A percentile compares a stretch with the other conserved stretches of the same genome.
Conservation (phyloP, 2,888 invertebrate species). For the Ceraclea dissimilis region DNA sequence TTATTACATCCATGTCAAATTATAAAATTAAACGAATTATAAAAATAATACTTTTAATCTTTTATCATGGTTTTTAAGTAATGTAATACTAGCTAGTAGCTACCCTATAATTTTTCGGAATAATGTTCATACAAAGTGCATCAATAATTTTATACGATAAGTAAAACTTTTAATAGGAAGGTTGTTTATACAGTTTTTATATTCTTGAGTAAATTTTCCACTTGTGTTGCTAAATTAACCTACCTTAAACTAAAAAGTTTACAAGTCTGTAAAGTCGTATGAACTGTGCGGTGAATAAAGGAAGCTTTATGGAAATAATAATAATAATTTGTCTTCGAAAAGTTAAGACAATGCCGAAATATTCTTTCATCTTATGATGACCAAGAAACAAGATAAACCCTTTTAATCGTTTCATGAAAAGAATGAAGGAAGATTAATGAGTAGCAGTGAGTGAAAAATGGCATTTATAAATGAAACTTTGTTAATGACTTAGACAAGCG, state of each 20-base stretch:
- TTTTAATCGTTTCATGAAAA: neutral
- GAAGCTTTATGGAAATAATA: neutral
- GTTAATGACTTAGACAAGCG: neutral
- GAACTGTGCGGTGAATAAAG: neutral
- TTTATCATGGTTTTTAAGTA: no score
- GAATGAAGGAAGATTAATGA: neutral
- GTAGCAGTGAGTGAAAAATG: neutral
- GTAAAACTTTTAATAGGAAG: no score
- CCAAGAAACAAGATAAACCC: neutral
- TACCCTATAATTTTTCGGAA: no score
- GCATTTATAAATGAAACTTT: conserved; percentile 1
- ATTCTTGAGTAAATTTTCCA: no score
- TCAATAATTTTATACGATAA: no score
- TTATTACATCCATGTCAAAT: no score
- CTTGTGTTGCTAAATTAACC: no score
- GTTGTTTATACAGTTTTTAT: no score
- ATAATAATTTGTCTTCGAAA: neutral
- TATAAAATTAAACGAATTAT: no score
- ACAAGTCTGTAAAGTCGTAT: neutral
- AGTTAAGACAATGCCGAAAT: neutral
- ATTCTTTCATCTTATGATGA: neutral
- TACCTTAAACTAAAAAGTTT: neutral
- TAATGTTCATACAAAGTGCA: no score
- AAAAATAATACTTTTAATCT: no score
- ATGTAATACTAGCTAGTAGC: no score